Conservation (phyloP, 2,888 invertebrate genomes). For the Phymatocera aterrima region DNA sequence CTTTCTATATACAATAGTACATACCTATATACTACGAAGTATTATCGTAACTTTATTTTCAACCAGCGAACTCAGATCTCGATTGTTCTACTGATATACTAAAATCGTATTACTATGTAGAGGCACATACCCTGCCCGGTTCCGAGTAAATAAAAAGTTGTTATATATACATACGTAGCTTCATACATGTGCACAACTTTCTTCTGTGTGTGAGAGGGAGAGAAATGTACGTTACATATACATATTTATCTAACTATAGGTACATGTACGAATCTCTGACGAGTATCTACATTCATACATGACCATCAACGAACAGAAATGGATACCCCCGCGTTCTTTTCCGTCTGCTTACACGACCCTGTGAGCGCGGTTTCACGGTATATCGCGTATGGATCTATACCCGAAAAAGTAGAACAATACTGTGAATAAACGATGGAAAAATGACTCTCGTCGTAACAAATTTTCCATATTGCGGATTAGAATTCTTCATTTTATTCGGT, state of each 20-base stretch:
- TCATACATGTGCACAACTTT: too few relatives aligned
- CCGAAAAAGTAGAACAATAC: neutral
- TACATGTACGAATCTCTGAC: too few relatives aligned
- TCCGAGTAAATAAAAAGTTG: neutral
- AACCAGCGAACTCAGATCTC: neutral
- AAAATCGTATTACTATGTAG: conserved; percentile 19
- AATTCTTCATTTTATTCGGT: neutral
- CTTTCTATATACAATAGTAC: too few relatives aligned
- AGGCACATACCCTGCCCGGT: neutral
- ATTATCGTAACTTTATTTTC: neutral
- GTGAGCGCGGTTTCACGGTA: neutral
- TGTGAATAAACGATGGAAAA: neutral
- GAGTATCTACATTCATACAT: too few relatives aligned
- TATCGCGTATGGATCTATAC: neutral
- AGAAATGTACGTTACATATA: too few relatives aligned
- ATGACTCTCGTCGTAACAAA: neutral
- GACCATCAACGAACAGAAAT: neutral
- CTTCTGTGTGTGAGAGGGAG: too few relatives aligned
- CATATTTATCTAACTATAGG: too few relatives aligned
- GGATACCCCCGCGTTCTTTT: neutral
- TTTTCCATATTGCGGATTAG: neutral
- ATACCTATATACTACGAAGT: neutral
- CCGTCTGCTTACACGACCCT: neutral
- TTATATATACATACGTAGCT: too few relatives aligned
- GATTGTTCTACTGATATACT: neutral